Evolutionary conservation across 1,140 invertebrate species (phyloP), one percentile per base, ranked within the genome.

Genomic region (Calycopis cecrops): DNA sequence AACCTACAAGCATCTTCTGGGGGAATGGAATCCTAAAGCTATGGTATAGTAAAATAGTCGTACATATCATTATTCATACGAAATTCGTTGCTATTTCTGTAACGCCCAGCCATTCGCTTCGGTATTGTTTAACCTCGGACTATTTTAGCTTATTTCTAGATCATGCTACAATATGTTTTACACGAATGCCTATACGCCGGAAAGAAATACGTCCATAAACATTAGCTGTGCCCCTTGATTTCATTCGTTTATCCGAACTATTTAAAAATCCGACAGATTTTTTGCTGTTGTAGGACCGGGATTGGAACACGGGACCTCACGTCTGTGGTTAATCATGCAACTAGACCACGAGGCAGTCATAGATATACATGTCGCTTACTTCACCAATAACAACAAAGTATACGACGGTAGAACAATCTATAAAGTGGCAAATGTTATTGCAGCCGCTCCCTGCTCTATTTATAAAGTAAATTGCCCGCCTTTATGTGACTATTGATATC

Each of bases 391-490:
- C 28, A 48, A 28, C 34, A 35, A 16, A 33, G 28, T 52, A 35
- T 21, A 40, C 40, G 9, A 1, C 21, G 40, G n/a, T 33, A 44
- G 21, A 76, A 71, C 73, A 76, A 76, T 79, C 73, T 76, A 76
- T 77, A 80, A 81, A 85, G 67, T 78, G 71, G 69, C 47, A 71
- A 77, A 76, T 71, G 72, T 79, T 79, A 79, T 63, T 76, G 69
- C 65, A 49, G 73, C 57, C 79, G 65, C 81, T 69, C 79, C 81
- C 73, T 65, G 59, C 66, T 75, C 74, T 83, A 78, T 81, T 79
- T 85, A 80, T 80, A 82, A 78, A 77, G 75, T 73, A 78, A 83
- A 82, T 80, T 74, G 76, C 69, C 65, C 66, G 65, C 70, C 68
- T 67, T 68, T 64, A 60, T 65, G 71, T 73, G 67, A 68, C 73